phyloP scores from a whole-genome alignment of 2,113 vertebrate species.

The Oncorhynchus clarkii region DNA sequence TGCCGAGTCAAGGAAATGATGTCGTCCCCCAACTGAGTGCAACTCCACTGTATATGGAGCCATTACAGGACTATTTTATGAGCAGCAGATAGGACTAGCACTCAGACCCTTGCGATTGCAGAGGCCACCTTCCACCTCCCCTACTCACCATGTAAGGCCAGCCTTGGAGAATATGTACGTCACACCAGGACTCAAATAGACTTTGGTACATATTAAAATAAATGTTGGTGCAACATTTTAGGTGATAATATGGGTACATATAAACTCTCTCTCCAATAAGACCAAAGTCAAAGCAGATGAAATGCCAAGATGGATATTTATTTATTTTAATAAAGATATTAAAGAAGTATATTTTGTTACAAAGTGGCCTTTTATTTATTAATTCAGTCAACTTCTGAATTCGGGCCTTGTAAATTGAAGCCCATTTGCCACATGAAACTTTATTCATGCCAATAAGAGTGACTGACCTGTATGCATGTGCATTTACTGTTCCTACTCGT shows the following conservation, averaged over 20 bases:
- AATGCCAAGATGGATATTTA: no score
- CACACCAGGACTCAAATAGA: conserved; percentile 54
- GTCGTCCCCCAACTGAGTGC: conserved; percentile 42
- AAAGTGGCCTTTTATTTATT: no score
- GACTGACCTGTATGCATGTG: conserved; percentile 60
- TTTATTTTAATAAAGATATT: no score
- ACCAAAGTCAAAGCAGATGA: neutral
- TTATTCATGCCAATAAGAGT: neutral
- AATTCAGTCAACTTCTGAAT: no score
- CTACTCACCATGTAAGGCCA: conserved; percentile 66
- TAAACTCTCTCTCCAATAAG: neutral
- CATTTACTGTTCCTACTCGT: conserved; percentile 48
- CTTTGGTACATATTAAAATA: neutral
- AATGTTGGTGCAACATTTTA: neutral
- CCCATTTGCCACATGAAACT: neutral
- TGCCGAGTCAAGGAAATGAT: conserved; percentile 70
- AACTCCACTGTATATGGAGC: conserved; percentile 21
- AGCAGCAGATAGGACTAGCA: conserved; percentile 21
- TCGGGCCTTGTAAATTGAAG: no score
- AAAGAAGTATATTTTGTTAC: no score
- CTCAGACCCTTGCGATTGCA: conserved; percentile 43
- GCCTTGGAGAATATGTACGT: conserved; percentile 39
- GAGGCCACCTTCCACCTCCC: conserved; percentile 55
- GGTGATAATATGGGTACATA: neutral
- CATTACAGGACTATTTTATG: conserved; percentile 67